Base-by-base conservation (phyloP, 2,113 vertebrate genomes). In the Petaurus breviceps region DNA sequence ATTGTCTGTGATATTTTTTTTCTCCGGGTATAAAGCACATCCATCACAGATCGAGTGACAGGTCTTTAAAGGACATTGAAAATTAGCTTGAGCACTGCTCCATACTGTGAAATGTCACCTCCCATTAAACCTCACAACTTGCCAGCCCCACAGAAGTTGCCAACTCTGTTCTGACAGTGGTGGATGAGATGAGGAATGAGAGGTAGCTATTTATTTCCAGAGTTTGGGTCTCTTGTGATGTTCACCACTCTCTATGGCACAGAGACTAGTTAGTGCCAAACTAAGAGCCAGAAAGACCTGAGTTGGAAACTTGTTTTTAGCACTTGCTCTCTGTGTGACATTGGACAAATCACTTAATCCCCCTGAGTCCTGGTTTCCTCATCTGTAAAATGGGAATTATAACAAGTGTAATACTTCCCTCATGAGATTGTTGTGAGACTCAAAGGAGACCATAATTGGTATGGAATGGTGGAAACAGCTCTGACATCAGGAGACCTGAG, bases 11-110 rank as follows among this genome's bases (percentile, higher is more conserved):
- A 49, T 90, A 47, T 51, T 51, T 49, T 49, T 49, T 47, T 90
- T 47, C 90, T 51, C 90, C 6, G 49, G n/a, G 68, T 43, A 43
- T 84, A 84, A 84, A 84, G n/a, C 28, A 51, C 49, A 90, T 90
- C 90, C 90, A 49, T 90, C 49, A 90, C 49, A 90, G 47, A 90
- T 90, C 47, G 10, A 90, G 46, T 90, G 90, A 90, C 90, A 51
- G 24, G 90, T 90, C 90, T 90, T 47, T 90, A 90, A 90, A 90
- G 46, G 49, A 49, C 90, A 90, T 90, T 90, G 90, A 90, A 90
- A 90, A 90, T 90, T 90, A 90, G 90, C 90, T 51, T 90, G 46
- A 49, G 90, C 47, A 90, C 90, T 49, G 31, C 90, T 90, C 90
- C 90, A 14, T 31, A 90, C 24, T 90, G 24, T 90, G 50, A 90